Evolutionary conservation across 2,888 invertebrate species (phyloP).

Genomic region (Cheilosia impressa): DNA sequence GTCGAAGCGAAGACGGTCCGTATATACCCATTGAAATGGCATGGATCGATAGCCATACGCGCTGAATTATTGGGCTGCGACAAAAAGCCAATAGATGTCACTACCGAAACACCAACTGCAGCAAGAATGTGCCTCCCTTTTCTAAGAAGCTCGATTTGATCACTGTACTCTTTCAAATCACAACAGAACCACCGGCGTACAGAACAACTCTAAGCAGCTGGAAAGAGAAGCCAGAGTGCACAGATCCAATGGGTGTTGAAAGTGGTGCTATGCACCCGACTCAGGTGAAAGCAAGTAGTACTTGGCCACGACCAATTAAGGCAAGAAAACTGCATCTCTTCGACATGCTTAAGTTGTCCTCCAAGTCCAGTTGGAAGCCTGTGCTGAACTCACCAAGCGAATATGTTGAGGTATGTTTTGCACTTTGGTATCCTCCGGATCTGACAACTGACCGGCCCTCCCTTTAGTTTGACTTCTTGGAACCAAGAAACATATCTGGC

Average conservation of each 20-base stretch:
- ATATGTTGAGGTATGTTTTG: conserved; percentile 86
- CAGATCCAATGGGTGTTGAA: conserved; percentile 89
- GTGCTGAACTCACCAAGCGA: conserved; percentile 88
- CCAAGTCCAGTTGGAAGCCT: conserved; percentile 87
- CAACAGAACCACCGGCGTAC: conserved; percentile 17
- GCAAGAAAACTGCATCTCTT: conserved; percentile 78
- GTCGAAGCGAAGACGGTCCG: conserved; percentile 89
- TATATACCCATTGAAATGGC: conserved; percentile 90
- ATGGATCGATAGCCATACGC: conserved; percentile 86
- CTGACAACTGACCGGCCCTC: neutral
- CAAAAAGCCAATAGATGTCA: conserved; percentile 62
- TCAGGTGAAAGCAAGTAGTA: conserved; percentile 85
- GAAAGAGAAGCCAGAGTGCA: conserved; percentile 84
- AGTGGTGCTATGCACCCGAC: conserved; percentile 86
- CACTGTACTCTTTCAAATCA: neutral
- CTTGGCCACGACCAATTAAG: conserved; percentile 79
- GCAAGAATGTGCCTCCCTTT: conserved; percentile 15
- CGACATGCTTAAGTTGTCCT: conserved; percentile 81
- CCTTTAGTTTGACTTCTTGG: conserved; percentile 88
- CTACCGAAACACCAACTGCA: conserved; percentile 38
- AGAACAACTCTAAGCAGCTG: conserved; percentile 56
- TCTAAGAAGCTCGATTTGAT: no score
- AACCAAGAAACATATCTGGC: conserved; percentile 90
- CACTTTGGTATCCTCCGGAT: no score
- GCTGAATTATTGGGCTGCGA: conserved; percentile 91